A percentile compares a stretch with the other conserved stretches of the same genome.
Conservation (phyloP, 2,113 vertebrate species). For the Aegypius monachus region DNA sequence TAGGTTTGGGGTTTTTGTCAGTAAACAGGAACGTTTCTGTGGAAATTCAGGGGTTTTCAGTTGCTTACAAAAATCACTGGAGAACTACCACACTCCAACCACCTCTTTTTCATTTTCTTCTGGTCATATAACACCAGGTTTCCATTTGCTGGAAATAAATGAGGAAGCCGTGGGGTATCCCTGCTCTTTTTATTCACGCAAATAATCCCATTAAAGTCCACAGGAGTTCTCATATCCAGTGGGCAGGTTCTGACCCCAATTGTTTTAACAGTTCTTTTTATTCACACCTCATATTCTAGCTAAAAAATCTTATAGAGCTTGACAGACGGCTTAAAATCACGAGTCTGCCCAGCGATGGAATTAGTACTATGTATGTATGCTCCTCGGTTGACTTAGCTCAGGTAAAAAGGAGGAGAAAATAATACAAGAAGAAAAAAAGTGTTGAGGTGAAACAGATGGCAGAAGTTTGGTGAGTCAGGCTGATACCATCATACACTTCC, state of each 20-base stretch:
- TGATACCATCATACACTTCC: fast-evolving
- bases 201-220: constrained; percentile 53
- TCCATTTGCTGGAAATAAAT: constrained; percentile 52
- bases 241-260: constrained; percentile 59
- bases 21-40: neutral
- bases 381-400: neutral
- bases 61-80: neutral
- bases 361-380: neutral
- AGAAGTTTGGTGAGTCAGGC: neutral
- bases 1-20: neutral
- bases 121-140: constrained; percentile 45
- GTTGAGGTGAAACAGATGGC: neutral
- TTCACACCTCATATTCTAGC: constrained; percentile 48
- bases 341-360: neutral
- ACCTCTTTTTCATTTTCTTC: constrained; percentile 37
- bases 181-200: neutral
- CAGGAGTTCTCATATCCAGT: constrained; percentile 37
- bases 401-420: neutral
- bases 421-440: neutral
- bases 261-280: constrained; percentile 56
- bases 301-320: neutral
- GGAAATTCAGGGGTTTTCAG: neutral
- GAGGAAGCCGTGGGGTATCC: constrained; percentile 29
- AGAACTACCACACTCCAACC: neutral
- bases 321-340: neutral